These are phyloP conservation scores for Dysdera silvatica DNA, from an alignment of 1,140 invertebrate genomes.

Conservation along the genomic window DNA sequence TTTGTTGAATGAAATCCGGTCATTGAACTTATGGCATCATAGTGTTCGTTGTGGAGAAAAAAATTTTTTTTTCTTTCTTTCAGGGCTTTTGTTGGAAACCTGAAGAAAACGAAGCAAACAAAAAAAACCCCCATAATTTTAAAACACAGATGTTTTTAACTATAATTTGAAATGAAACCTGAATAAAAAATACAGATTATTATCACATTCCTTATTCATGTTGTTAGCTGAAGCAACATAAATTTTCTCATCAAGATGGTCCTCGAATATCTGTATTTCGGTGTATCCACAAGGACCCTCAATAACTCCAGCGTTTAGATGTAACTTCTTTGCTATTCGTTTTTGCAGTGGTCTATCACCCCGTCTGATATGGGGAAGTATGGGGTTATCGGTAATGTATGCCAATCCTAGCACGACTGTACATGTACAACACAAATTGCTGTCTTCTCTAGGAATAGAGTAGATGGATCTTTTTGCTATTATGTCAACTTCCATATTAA, in stretches of 20 bases:
- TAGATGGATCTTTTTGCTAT: not conserved
- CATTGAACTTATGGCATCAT: too few species aligned
- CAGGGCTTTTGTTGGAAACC: too few species aligned
- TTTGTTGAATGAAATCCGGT: too few species aligned
- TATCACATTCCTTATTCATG: conserved; percentile 6
- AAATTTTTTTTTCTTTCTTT: too few species aligned
- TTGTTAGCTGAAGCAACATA: conserved; percentile 6
- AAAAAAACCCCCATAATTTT: too few species aligned
- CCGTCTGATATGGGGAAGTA: too few species aligned
- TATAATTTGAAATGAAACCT: too few species aligned
- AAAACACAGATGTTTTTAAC: too few species aligned
- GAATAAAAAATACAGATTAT: too few species aligned
- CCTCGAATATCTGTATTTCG: not conserved
- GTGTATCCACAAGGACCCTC: not conserved
- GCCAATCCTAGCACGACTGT: not conserved
- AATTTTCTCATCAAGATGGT: not conserved
- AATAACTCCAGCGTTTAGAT: not conserved
- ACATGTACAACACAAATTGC: not conserved
- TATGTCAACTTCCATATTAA: not conserved
- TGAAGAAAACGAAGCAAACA: too few species aligned
- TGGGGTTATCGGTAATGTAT: not conserved
- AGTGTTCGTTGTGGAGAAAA: too few species aligned
- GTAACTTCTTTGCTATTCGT: not conserved
- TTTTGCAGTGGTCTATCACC: not conserved
- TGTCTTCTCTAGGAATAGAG: not conserved